These are phyloP conservation scores for Pseudanteris insignis DNA, from an alignment of 2,888 invertebrate species.

Conservation along the genomic window DNA sequence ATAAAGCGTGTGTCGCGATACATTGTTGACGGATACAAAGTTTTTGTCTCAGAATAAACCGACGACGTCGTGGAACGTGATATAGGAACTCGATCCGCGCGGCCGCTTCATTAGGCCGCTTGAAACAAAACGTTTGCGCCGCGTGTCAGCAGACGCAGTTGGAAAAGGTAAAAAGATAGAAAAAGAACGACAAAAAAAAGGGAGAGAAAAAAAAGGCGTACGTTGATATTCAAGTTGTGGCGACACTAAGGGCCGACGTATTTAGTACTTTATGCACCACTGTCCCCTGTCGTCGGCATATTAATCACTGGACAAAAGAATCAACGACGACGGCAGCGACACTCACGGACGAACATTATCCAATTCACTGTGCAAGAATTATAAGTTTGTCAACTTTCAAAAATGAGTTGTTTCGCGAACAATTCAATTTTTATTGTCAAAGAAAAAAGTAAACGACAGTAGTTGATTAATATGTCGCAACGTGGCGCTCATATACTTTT, in stretches of 20 bases:
- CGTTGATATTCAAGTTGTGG: constrained; percentile 27
- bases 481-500: too few relatives aligned
- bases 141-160: constrained; percentile 28
- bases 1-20: too few relatives aligned
- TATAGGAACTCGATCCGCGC: constrained; percentile 35
- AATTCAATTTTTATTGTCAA: too few relatives aligned
- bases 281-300: constrained; percentile 37
- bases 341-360: constrained; percentile 8
- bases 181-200: too few relatives aligned
- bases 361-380: too few relatives aligned
- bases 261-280: constrained; percentile 41
- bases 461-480: too few relatives aligned
- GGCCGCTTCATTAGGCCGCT: constrained; percentile 32
- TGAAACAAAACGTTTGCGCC: constrained; percentile 29
- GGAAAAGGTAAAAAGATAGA: constrained; percentile 36
- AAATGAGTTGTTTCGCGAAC: too few relatives aligned
- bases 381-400: too few relatives aligned
- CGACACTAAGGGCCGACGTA: constrained; percentile 19
- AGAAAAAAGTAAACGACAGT: too few relatives aligned
- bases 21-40: too few relatives aligned
- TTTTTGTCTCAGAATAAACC: constrained; percentile 27
- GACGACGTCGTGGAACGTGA: constrained; percentile 22
- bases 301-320: constrained; percentile 18
- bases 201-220: constrained; percentile 27
- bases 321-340: constrained; percentile 4